These are phyloP conservation scores for Danio choprae DNA, from an alignment of 2,797 vertebrate genomes.

Conservation along the genomic window DNA sequence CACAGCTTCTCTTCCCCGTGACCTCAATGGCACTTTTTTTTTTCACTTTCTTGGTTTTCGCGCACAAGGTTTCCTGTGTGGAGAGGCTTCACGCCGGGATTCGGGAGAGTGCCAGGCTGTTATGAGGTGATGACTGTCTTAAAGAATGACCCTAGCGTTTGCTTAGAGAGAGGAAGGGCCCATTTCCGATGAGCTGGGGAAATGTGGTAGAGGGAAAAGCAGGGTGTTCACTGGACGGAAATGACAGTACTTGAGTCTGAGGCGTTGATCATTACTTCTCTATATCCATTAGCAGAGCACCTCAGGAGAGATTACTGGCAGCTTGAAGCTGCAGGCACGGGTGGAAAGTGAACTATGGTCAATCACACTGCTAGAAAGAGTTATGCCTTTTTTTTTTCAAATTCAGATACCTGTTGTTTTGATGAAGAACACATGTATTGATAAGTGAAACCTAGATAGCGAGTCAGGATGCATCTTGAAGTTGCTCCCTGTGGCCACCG, in stretches of 20 bases:
- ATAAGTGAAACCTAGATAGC: conserved; percentile 15
- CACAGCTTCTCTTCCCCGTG: conserved; percentile 7
- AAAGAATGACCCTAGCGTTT: conserved; percentile 69
- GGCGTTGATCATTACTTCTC: conserved; percentile 73
- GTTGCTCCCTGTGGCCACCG: conserved; percentile 30
- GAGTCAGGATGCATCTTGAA: conserved; percentile 34
- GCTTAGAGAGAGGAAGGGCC: conserved; percentile 70
- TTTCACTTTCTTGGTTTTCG: conserved; percentile 8
- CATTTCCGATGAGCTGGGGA: conserved; percentile 73
- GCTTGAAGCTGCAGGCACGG: conserved; percentile 37
- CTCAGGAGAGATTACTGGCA: conserved; percentile 69
- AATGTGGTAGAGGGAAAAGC: conserved; percentile 49
- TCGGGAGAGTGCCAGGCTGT: conserved; percentile 48
- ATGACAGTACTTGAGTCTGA: conserved; percentile 65
- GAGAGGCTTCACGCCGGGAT: conserved; percentile 35
- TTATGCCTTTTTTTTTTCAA: background rate
- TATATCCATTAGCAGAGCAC: conserved; percentile 79
- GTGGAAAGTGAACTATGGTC: conserved; percentile 33
- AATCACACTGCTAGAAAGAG: conserved; percentile 9
- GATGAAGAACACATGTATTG: conserved; percentile 28
- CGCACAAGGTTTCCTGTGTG: conserved; percentile 33
- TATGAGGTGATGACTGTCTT: conserved; percentile 78
- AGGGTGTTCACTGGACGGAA: conserved; percentile 58
- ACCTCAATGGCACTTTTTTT: conserved; percentile 29
- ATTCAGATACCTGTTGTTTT: conserved; percentile 26